phyloP scores from a whole-genome alignment of 2,113 vertebrate genomes.

The Seriola rivoliana region DNA sequence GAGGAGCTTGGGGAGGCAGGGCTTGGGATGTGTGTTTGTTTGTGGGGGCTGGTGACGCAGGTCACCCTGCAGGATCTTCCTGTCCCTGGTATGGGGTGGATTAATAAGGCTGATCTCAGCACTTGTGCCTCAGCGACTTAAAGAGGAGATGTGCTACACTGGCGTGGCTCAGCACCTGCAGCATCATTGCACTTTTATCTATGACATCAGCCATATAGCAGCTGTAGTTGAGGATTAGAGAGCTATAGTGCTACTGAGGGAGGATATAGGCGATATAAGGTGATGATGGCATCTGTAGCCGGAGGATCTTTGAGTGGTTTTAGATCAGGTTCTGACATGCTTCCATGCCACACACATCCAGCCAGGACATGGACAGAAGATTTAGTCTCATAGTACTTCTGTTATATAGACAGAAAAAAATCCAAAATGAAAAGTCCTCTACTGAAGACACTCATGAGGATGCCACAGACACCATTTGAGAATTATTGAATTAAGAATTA shows the following conservation, averaged over 20 bases:
- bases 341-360: not conserved
- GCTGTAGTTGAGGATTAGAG: conserved; percentile 53
- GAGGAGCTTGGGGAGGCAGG: conserved; percentile 31
- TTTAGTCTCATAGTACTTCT: not conserved
- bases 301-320: conserved; percentile 25
- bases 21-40: conserved; percentile 56
- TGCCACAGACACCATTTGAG: not conserved
- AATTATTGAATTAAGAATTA: not conserved
- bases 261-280: conserved; percentile 24
- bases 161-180: conserved; percentile 30
- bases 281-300: conserved; percentile 30
- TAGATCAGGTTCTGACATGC: not conserved
- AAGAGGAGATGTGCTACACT: conserved; percentile 46
- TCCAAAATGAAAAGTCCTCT: not conserved
- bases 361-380: not conserved
- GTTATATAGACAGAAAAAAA: conserved; percentile 6
- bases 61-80: conserved; percentile 52
- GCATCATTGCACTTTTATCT: conserved; percentile 49
- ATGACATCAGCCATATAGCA: conserved; percentile 47
- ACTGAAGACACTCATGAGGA: not conserved
- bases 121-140: conserved; percentile 52
- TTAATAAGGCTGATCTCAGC: conserved; percentile 67
- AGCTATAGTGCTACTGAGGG: conserved; percentile 11
- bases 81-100: conserved; percentile 54
- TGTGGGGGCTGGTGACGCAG: conserved; percentile 54